Conservation (phyloP, 2,113 vertebrate genomes). For the Mirounga angustirostris region DNA sequence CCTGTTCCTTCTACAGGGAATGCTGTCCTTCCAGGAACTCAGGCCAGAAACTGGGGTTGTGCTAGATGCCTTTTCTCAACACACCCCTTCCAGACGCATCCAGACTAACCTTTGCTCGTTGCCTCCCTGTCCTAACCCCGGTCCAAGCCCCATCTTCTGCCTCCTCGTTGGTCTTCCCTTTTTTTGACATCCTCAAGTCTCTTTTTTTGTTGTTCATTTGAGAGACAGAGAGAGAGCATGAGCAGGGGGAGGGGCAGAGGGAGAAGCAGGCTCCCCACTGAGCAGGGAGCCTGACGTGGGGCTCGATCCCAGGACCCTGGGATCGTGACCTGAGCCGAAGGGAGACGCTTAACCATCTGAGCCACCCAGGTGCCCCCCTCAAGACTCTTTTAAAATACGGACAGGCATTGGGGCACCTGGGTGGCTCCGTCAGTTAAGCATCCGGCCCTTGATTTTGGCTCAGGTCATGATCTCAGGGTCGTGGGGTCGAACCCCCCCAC, state of each 20-base stretch:
- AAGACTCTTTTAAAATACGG: neutral
- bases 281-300: too few species aligned
- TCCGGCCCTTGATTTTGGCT: neutral
- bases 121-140: too few species aligned
- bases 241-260: too few species aligned
- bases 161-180: neutral
- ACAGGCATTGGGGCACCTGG: neutral
- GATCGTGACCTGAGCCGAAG: too few species aligned
- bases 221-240: too few species aligned
- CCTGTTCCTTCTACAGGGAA: too few species aligned
- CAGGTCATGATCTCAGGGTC: too few species aligned
- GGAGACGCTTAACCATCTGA: too few species aligned
- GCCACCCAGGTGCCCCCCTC: neutral
- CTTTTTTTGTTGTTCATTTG: too few species aligned
- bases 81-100: accelerated
- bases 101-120: accelerated
- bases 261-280: too few species aligned
- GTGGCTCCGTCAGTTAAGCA: neutral
- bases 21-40: neutral
- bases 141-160: accelerated
- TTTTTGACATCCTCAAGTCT: neutral
- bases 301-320: too few species aligned
- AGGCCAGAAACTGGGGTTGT: neutral
- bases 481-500: neutral
- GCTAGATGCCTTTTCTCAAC: neutral